These are phyloP conservation scores for Brachionus manjavacas DNA, from an alignment of 1,140 invertebrate species.

Conservation along the genomic window DNA sequence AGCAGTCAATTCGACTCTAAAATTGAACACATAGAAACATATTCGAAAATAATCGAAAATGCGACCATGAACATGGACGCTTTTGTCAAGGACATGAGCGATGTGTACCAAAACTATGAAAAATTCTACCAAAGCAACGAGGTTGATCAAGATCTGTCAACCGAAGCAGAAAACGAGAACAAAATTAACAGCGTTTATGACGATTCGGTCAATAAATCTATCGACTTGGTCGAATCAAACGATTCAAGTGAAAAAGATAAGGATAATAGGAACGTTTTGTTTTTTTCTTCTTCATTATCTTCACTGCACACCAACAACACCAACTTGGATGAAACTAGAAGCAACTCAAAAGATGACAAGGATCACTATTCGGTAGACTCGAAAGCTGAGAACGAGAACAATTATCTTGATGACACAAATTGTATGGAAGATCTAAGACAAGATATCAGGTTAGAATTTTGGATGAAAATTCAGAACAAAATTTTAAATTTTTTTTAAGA, in stretches of 20 bases:
- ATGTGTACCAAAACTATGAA: conserved; percentile 31
- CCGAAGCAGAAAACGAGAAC: neutral
- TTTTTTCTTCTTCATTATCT: conserved; percentile 9
- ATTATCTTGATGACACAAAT: neutral
- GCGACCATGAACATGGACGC: conserved; percentile 32
- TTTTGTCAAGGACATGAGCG: conserved; percentile 25
- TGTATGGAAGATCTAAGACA: neutral
- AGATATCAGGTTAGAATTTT: neutral
- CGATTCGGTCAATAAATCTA: neutral
- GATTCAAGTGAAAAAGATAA: neutral
- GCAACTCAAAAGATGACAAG: neutral
- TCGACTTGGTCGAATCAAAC: neutral
- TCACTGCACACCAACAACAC: neutral
- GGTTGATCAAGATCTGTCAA: neutral
- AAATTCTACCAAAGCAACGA: conserved; percentile 28
- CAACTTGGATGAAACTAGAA: neutral
- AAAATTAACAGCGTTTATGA: conserved; percentile 22
- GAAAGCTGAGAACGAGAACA: neutral
- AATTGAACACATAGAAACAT: conserved; percentile 28
- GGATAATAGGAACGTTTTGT: neutral
- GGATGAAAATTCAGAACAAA: neutral
- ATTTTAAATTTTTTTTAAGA: neutral
- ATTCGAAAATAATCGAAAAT: conserved; percentile 38
- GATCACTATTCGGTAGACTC: neutral
- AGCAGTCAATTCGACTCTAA: conserved; percentile 15